Evolutionary conservation across 2,113 vertebrate species (phyloP).

Genomic region (Hydrolagus affinis): DNA sequence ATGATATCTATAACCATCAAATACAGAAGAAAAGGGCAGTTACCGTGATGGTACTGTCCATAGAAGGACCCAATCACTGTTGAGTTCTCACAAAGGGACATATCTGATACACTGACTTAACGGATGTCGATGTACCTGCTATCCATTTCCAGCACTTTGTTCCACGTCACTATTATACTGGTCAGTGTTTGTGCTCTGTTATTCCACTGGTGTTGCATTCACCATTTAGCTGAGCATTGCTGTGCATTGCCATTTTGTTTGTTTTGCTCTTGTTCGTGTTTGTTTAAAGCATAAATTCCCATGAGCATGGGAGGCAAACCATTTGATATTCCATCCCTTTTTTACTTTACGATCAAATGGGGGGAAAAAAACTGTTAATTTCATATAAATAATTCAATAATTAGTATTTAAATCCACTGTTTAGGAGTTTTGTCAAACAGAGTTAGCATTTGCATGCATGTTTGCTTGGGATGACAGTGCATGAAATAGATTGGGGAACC

Average conservation of each 20-base stretch:
- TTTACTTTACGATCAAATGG: slow-evolving; percentile 5
- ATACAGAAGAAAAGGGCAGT: too few relatives aligned
- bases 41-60: too few relatives aligned
- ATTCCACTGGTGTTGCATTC: neutral
- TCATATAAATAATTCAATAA: slow-evolving; percentile 23
- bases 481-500: slow-evolving; percentile 29
- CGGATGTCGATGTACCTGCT: too few relatives aligned
- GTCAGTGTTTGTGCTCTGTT: neutral
- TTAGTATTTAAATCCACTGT: slow-evolving; percentile 20
- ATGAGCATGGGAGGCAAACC: slow-evolving; percentile 13
- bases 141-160: neutral
- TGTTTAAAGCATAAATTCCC: slow-evolving; percentile 25
- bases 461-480: slow-evolving; percentile 29
- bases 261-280: slow-evolving; percentile 9
- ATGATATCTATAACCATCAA: too few relatives aligned
- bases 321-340: slow-evolving; percentile 16
- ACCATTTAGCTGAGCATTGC: neutral
- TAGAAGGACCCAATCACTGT: too few relatives aligned
- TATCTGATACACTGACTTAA: too few relatives aligned
- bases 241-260: neutral
- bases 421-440: slow-evolving; percentile 26
- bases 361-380: neutral
- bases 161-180: neutral
- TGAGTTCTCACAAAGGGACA: too few relatives aligned
- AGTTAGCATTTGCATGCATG: slow-evolving; percentile 20